phyloP scores from a whole-genome alignment of 2,888 invertebrate species.

The Syrphus vitripennis region DNA sequence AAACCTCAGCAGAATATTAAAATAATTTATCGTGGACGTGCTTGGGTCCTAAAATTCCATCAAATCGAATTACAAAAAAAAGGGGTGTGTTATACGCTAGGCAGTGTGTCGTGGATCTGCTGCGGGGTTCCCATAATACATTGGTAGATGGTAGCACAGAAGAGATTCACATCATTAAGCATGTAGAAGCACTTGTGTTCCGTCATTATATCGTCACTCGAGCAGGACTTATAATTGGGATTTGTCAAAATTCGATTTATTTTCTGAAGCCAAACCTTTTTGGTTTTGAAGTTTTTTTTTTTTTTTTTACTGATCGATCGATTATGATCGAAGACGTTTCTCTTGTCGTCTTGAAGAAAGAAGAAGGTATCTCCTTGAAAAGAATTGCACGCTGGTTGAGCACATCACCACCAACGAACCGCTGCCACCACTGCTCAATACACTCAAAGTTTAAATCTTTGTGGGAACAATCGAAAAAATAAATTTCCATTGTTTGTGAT shows the following conservation, averaged over 20 bases:
- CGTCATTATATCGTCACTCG: constrained; percentile 26
- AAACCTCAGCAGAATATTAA: constrained; percentile 63
- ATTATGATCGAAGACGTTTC: neutral
- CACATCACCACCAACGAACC: neutral
- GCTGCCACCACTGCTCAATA: neutral
- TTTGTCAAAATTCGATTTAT: constrained; percentile 66
- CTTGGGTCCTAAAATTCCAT: constrained; percentile 9
- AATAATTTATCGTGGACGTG: constrained; percentile 56
- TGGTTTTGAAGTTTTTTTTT: neutral
- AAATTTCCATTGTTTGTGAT: constrained; percentile 45
- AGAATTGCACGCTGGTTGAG: constrained; percentile 63
- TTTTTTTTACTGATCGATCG: neutral
- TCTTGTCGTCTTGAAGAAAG: neutral
- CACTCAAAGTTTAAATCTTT: constrained; percentile 38
- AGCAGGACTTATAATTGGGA: constrained; percentile 60
- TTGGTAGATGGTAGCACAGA: constrained; percentile 50
- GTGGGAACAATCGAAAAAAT: constrained; percentile 55
- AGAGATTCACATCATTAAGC: constrained; percentile 68
- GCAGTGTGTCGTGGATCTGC: neutral
- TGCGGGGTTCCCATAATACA: constrained; percentile 67
- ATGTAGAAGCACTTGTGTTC: constrained; percentile 52
- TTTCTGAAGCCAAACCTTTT: constrained; percentile 47
- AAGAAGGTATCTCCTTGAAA: constrained; percentile 39
- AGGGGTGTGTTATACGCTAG: constrained; percentile 29
- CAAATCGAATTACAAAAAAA: constrained; percentile 4